phyloP scores from a whole-genome alignment of 2,888 invertebrate genomes.

The Pegoplata infirma region DNA sequence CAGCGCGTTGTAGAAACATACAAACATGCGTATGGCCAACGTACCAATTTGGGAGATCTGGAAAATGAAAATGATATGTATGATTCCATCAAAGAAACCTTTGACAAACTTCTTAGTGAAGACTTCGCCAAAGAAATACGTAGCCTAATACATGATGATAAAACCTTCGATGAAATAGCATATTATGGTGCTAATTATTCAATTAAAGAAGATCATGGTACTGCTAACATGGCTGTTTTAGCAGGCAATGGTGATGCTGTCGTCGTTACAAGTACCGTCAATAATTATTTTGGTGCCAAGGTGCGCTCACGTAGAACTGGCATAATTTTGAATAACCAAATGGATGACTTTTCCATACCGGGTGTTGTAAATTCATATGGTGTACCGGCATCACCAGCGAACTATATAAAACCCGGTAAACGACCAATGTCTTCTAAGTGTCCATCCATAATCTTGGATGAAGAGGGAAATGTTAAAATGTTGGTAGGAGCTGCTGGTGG shows the following conservation, averaged over 20 bases:
- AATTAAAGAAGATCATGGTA: slow-evolving; percentile 88
- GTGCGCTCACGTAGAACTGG: slow-evolving; percentile 88
- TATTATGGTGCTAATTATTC: slow-evolving; percentile 86
- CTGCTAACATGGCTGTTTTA: slow-evolving; percentile 91
- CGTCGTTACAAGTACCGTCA: slow-evolving; percentile 91
- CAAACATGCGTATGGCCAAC: slow-evolving; percentile 93
- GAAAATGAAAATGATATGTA: slow-evolving; percentile 69
- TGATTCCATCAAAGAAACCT: slow-evolving; percentile 67
- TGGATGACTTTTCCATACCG: slow-evolving; percentile 97
- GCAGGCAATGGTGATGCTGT: slow-evolving; percentile 93
- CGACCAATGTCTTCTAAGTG: slow-evolving; percentile 95
- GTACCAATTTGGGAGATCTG: slow-evolving; percentile 90
- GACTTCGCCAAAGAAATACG: slow-evolving; percentile 81
- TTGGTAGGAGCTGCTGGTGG: slow-evolving; percentile 94
- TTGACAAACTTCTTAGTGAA: slow-evolving; percentile 82
- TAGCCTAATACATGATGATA: slow-evolving; percentile 78
- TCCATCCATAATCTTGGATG: slow-evolving; percentile 87
- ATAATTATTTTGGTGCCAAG: slow-evolving; percentile 87
- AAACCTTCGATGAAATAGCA: slow-evolving; percentile 82
- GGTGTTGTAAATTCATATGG: slow-evolving; percentile 86
- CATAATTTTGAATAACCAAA: slow-evolving; percentile 94
- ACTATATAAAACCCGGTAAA: slow-evolving; percentile 89
- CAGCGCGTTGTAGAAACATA: slow-evolving; percentile 93
- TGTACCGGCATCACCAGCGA: slow-evolving; percentile 89
- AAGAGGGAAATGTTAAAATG: slow-evolving; percentile 81